These are phyloP conservation scores for Noctua pronuba DNA, from an alignment of 2,888 invertebrate species.

Conservation along the genomic window DNA sequence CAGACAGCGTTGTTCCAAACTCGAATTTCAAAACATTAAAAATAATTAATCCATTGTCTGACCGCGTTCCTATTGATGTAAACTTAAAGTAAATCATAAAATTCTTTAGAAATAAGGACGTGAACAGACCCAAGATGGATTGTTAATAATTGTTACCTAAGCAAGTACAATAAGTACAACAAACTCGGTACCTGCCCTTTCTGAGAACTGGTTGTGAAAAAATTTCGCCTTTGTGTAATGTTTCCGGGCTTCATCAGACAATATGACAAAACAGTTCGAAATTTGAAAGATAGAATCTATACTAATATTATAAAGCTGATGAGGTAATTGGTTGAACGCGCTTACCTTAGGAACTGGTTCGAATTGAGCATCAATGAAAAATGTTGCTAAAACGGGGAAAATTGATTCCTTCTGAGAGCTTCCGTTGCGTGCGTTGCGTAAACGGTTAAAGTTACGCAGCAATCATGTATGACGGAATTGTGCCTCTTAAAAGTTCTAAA, in stretches of 20 bases:
- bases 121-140: conserved; percentile 53
- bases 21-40: conserved; percentile 54
- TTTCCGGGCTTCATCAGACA: conserved; percentile 65
- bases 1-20: conserved; percentile 32
- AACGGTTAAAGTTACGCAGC: no score
- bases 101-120: conserved; percentile 54
- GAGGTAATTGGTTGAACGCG: no score
- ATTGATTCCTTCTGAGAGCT: no score
- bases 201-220: conserved; percentile 54
- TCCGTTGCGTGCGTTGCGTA: no score
- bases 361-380: no score
- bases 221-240: conserved; percentile 44
- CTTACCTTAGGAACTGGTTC: no score
- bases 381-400: no score
- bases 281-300: conserved; percentile 53
- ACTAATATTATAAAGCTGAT: no score
- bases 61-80: conserved; percentile 54
- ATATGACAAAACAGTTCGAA: conserved; percentile 53
- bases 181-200: conserved; percentile 59
- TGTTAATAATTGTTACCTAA: conserved; percentile 62
- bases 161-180: conserved; percentile 64
- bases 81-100: conserved; percentile 67
- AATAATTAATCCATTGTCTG: conserved; percentile 49
- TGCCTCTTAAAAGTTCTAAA: no score
- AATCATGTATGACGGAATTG: no score